Evolutionary conservation across 2,888 invertebrate genomes (phyloP).

Genomic region (Stenichneumon culpator): DNA sequence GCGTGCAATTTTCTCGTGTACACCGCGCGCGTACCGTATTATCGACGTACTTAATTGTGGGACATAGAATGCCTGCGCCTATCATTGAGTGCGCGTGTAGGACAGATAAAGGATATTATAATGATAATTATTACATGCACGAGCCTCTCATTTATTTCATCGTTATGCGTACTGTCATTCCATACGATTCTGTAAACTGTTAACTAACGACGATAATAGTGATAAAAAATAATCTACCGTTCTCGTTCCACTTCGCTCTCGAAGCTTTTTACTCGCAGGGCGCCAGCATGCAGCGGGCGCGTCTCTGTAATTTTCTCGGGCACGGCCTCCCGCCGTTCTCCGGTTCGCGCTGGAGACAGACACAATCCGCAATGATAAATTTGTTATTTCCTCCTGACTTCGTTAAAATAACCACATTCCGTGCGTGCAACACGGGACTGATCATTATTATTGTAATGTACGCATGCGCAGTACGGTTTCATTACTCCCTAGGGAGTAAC

Average conservation of each 20-base stretch:
- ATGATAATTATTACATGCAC: conserved; percentile 45
- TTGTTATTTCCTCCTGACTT: too few species aligned
- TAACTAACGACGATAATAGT: not conserved
- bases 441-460: too few species aligned
- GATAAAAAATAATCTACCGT: not conserved
- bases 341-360: conserved; percentile 85
- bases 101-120: conserved; percentile 55
- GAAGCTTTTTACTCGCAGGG: conserved; percentile 77
- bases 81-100: conserved; percentile 49
- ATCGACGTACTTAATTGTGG: conserved; percentile 47
- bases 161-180: not conserved
- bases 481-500: too few species aligned
- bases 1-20: conserved; percentile 13
- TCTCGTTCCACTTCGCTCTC: not conserved
- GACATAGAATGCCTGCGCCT: conserved; percentile 42
- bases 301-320: conserved; percentile 87
- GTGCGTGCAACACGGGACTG: too few species aligned
- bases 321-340: conserved; percentile 89
- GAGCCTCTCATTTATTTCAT: conserved; percentile 34
- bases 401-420: too few species aligned
- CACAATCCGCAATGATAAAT: conserved; percentile 19
- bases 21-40: conserved; percentile 6
- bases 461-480: too few species aligned
- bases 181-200: not conserved
- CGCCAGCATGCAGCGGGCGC: conserved; percentile 87